Evolutionary conservation across 2,797 vertebrate genomes (phyloP).

Genomic region (Oreortyx pictus): DNA sequence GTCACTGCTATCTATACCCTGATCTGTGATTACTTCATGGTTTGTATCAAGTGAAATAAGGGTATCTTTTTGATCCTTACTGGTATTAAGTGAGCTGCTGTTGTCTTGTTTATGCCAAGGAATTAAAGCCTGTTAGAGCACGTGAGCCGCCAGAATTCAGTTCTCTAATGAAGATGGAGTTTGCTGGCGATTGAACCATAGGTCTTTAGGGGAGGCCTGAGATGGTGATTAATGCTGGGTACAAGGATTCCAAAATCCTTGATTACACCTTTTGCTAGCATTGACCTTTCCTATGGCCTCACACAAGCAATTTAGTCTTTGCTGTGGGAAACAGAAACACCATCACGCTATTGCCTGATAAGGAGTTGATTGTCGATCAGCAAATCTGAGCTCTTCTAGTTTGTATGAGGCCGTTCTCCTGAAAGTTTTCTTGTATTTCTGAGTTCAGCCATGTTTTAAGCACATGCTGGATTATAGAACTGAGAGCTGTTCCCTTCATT

Average conservation of each 20-base stretch:
- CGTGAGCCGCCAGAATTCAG: neutral
- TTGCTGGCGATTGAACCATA: neutral
- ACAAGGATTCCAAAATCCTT: neutral
- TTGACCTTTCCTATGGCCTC: neutral
- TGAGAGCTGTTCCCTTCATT: neutral
- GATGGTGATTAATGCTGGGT: neutral
- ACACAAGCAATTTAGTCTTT: neutral
- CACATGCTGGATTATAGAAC: neutral
- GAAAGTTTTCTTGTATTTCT: neutral
- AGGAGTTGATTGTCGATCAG: neutral
- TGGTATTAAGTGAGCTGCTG: neutral
- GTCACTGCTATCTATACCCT: neutral
- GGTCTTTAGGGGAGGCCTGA: neutral
- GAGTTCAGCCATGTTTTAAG: neutral
- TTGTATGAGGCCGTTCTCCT: fast-evolving
- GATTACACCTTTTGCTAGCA: neutral
- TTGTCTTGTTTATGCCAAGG: neutral
- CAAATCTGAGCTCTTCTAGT: neutral
- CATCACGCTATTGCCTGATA: neutral
- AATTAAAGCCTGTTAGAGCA: neutral
- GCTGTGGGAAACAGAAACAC: neutral
- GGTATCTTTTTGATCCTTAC: neutral
- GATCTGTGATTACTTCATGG: neutral
- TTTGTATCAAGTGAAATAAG: neutral
- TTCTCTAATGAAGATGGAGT: neutral